These are phyloP conservation scores for Ephialtes manifestator DNA, from an alignment of 2,888 invertebrate genomes.

Conservation along the genomic window DNA sequence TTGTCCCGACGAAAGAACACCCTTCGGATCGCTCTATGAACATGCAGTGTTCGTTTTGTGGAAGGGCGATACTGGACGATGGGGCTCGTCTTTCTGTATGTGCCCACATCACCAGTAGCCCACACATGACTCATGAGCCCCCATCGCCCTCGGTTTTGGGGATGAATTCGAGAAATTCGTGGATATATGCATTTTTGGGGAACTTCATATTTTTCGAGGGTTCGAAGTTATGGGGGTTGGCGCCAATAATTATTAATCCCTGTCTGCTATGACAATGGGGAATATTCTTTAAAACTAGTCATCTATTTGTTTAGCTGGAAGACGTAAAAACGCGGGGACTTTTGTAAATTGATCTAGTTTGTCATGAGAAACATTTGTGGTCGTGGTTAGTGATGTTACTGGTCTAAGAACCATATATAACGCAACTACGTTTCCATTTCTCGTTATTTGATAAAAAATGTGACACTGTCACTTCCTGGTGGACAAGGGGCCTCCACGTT, in stretches of 20 bases:
- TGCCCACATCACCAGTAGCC: constrained; percentile 16
- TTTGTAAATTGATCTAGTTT: constrained; percentile 60
- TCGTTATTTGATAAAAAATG: constrained; percentile 52
- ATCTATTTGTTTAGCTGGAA: constrained; percentile 31
- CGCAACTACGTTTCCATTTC: background rate
- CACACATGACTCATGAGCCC: constrained; percentile 82
- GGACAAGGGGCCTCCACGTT: constrained; percentile 25
- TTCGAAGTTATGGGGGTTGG: constrained; percentile 15
- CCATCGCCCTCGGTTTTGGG: constrained; percentile 81
- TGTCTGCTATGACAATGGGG: background rate
- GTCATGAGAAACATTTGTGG: constrained; percentile 5
- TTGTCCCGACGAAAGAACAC: constrained; percentile 80
- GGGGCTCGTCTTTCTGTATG: constrained; percentile 51
- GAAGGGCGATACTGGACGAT: constrained; percentile 70
- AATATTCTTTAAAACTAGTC: constrained; percentile 28
- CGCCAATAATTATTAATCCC: constrained; percentile 64
- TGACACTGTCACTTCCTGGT: constrained; percentile 70
- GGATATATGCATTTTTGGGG: constrained; percentile 79
- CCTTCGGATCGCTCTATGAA: constrained; percentile 79
- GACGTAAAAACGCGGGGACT: constrained; percentile 4
- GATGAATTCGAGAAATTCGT: constrained; percentile 83
- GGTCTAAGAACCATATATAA: constrained; percentile 44
- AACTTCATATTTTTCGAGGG: constrained; percentile 49
- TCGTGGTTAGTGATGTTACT: background rate
- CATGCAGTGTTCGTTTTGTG: constrained; percentile 78